These are phyloP conservation scores for Tenthredo scrophulariae DNA, from an alignment of 2,888 invertebrate genomes.

Conservation along the genomic window DNA sequence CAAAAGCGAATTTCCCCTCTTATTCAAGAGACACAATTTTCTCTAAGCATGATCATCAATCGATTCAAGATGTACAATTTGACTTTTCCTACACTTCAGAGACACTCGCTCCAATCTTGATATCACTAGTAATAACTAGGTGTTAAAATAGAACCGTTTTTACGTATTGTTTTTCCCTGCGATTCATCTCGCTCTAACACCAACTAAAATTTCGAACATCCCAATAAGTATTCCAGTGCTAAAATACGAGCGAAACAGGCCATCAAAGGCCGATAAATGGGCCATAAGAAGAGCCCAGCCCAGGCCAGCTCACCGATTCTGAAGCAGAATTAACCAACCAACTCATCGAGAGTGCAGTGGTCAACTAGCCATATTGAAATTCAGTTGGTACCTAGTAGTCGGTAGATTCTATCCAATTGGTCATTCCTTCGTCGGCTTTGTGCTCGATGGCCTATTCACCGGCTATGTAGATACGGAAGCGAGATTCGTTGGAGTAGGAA, in stretches of 20 bases:
- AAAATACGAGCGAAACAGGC: slow-evolving; percentile 4
- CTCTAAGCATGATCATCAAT: background rate
- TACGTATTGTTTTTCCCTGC: background rate
- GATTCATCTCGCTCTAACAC: background rate
- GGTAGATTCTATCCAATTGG: slow-evolving; percentile 48
- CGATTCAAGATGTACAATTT: background rate
- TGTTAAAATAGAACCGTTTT: background rate
- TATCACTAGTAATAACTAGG: background rate
- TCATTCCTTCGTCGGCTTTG: slow-evolving; percentile 51
- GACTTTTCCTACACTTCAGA: background rate
- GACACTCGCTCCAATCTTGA: background rate
- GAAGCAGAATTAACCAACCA: background rate
- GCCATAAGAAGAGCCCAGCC: background rate
- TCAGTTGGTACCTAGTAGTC: slow-evolving; percentile 21
- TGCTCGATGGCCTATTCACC: slow-evolving; percentile 51
- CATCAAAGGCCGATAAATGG: background rate
- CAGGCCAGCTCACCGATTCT: background rate
- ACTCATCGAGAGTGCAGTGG: slow-evolving; percentile 5
- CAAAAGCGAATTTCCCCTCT: background rate
- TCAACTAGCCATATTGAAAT: slow-evolving; percentile 43
- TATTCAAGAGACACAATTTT: background rate
- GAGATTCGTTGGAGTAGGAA: background rate
- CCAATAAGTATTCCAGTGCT: background rate
- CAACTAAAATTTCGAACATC: background rate
- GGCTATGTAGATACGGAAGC: slow-evolving; percentile 16